Evolutionary conservation across 2,888 invertebrate genomes (phyloP).

Genomic region (Melanostoma scalare): DNA sequence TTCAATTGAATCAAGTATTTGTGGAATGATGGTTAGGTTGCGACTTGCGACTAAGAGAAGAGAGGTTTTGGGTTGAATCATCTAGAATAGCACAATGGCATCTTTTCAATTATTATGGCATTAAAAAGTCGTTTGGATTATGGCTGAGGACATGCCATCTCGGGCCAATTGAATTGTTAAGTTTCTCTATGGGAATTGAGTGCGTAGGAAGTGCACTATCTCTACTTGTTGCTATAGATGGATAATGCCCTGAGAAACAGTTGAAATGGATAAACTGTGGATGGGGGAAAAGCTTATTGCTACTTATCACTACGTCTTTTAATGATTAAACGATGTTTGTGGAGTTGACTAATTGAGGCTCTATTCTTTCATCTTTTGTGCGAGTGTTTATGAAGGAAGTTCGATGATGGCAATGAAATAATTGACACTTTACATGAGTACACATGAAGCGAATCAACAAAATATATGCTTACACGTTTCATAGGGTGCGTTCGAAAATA

Average conservation of each 20-base stretch:
- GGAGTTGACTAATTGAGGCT: too few species aligned
- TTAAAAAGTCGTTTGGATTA: constrained; percentile 63
- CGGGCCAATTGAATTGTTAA: constrained; percentile 46
- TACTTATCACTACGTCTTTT: constrained; percentile 4
- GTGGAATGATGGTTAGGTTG: not conserved
- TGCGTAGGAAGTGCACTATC: constrained; percentile 32
- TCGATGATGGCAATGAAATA: too few species aligned
- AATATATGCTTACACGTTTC: too few species aligned
- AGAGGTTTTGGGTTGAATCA: not conserved
- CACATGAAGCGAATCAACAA: too few species aligned
- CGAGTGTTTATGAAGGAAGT: too few species aligned
- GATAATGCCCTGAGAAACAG: constrained; percentile 1
- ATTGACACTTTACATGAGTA: too few species aligned
- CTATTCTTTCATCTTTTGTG: too few species aligned
- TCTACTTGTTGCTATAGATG: not conserved
- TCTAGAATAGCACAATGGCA: constrained; percentile 7
- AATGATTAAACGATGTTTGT: too few species aligned
- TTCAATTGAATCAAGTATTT: constrained; percentile 47
- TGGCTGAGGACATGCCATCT: constrained; percentile 44
- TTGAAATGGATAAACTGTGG: constrained; percentile 7
- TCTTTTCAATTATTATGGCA: constrained; percentile 64
- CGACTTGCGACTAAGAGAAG: not conserved
- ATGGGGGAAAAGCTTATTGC: constrained; percentile 1
- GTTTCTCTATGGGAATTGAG: constrained; percentile 8
- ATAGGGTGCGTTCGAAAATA: too few species aligned